Evolutionary conservation across 2,797 vertebrate genomes (phyloP).

Genomic region (Monodelphis domestica): DNA sequence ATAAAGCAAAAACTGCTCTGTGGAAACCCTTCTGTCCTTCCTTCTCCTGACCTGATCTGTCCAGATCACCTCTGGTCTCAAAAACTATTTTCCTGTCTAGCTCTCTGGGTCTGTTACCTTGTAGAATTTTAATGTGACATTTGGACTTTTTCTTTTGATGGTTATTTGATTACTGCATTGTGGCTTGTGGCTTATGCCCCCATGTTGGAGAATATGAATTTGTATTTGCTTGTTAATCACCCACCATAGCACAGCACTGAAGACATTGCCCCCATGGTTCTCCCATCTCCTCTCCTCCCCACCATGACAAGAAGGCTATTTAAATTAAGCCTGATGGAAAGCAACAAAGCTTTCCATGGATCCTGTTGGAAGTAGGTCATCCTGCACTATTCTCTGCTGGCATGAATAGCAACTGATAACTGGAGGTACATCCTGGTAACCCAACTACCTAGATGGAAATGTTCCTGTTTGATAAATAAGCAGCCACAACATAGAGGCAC

Average conservation of each 20-base stretch:
- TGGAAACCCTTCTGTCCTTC: not conserved
- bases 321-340: constrained; percentile 56
- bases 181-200: not conserved
- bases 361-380: constrained; percentile 77
- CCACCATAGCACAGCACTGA: not conserved
- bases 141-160: not conserved
- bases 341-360: constrained; percentile 69
- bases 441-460: constrained; percentile 73
- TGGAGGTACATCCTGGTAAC: constrained; percentile 66
- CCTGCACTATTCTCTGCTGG: constrained; percentile 39
- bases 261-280: not conserved
- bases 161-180: not conserved
- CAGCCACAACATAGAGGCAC: constrained; percentile 71
- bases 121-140: not conserved
- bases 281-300: not conserved
- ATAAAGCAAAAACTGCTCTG: not conserved
- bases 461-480: constrained; percentile 47
- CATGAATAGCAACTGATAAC: constrained; percentile 72
- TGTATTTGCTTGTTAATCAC: not conserved
- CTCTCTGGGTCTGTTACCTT: not conserved
- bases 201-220: not conserved
- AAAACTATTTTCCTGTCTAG: not conserved
- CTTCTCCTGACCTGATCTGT: not conserved
- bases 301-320: constrained; percentile 43
- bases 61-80: not conserved